A percentile compares a stretch with the other conserved stretches of the same genome.
These are phyloP conservation scores for Argyrosomus regius DNA, from an alignment of 2,797 vertebrate genomes.

Conservation along the genomic window DNA sequence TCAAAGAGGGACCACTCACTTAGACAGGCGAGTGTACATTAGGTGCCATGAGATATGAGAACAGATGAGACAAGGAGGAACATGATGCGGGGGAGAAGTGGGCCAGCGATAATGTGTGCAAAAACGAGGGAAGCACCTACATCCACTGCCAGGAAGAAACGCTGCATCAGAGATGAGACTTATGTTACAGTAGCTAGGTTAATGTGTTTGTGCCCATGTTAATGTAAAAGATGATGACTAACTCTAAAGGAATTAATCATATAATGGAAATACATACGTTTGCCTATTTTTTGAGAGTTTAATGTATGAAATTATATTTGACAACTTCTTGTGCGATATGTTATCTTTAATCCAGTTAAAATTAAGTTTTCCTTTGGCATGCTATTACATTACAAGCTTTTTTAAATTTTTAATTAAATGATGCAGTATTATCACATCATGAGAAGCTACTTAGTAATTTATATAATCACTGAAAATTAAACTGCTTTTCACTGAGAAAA, in stretches of 20 bases:
- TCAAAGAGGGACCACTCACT: constrained; percentile 29
- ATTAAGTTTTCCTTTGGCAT: neutral
- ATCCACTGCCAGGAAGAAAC: constrained; percentile 28
- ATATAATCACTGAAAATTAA: constrained; percentile 42
- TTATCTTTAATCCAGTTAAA: neutral
- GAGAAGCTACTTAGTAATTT: constrained; percentile 7
- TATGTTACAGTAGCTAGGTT: neutral
- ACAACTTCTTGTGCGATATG: neutral
- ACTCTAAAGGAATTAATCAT: neutral
- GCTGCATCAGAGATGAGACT: constrained; percentile 19
- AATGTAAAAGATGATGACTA: neutral
- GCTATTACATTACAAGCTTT: constrained; percentile 21
- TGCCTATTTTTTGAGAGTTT: neutral
- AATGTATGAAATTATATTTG: neutral
- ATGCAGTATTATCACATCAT: constrained; percentile 31
- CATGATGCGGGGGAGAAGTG: constrained; percentile 28
- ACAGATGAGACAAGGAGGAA: constrained; percentile 54
- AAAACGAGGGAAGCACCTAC: neutral
- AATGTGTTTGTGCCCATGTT: neutral
- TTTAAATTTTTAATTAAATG: constrained; percentile 17
- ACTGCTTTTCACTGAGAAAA: constrained; percentile 22
- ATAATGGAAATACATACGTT: neutral
- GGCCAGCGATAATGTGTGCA: constrained; percentile 4
- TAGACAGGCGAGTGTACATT: neutral
- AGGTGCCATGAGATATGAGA: constrained; percentile 49